Percentiles rank a stretch among this genome's conserved stretches.
Conservation (phyloP, 1,140 invertebrate genomes). For the Oryctes rhinoceros region DNA sequence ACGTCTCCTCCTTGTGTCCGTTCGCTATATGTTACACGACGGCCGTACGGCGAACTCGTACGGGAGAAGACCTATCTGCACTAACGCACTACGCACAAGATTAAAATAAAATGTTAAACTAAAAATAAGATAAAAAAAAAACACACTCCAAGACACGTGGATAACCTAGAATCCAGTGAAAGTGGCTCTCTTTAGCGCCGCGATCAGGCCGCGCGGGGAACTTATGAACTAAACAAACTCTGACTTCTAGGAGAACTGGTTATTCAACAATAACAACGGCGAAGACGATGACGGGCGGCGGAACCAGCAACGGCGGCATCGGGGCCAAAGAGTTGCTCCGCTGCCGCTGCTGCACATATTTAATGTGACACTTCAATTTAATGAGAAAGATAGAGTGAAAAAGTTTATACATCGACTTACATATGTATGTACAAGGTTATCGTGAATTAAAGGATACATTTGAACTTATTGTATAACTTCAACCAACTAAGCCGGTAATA, state of each 20-base stretch:
- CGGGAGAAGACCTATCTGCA: constrained; percentile 12
- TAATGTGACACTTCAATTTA: neutral
- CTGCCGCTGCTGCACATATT: neutral
- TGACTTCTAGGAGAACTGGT: constrained; percentile 38
- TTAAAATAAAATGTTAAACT: constrained; percentile 43
- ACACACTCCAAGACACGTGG: constrained; percentile 54
- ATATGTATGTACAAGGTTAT: no score
- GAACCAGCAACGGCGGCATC: neutral
- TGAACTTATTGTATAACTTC: no score
- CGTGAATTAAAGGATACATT: no score
- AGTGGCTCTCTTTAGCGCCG: constrained; percentile 52
- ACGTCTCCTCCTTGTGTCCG: no score
- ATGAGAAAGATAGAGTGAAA: neutral
- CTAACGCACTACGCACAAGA: constrained; percentile 30
- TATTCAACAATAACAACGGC: constrained; percentile 20
- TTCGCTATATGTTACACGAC: no score
- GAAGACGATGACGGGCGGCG: neutral
- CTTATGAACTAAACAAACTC: constrained; percentile 38
- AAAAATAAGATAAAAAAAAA: constrained; percentile 42
- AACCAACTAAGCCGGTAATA: no score
- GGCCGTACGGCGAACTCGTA: neutral
- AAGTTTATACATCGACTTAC: no score
- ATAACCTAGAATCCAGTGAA: constrained; percentile 60
- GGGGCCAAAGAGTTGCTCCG: neutral
- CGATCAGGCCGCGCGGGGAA: constrained; percentile 26